These are phyloP conservation scores for Drosophila paranaensis DNA, from an alignment of 2,888 invertebrate genomes.

Conservation along the genomic window DNA sequence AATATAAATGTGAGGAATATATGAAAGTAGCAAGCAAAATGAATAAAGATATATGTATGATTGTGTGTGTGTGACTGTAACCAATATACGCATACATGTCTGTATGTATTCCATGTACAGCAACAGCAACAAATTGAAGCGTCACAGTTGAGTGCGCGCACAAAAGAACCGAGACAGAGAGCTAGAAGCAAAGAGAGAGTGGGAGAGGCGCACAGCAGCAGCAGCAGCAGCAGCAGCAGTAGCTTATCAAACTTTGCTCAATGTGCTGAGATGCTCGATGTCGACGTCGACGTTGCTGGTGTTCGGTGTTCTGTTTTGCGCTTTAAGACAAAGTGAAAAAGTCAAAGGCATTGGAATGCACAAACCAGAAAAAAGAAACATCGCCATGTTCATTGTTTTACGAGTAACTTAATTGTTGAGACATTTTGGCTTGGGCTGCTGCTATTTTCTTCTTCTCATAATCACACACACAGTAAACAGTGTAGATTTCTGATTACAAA, in stretches of 20 bases:
- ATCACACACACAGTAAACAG: constrained; percentile 3
- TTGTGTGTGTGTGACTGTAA: neutral
- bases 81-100: neutral
- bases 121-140: constrained; percentile 63
- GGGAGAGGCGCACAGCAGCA: constrained; percentile 17
- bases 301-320: neutral
- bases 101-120: constrained; percentile 24
- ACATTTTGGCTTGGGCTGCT: constrained; percentile 19
- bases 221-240: constrained; percentile 12
- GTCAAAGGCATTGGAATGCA: constrained; percentile 53
- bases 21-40: constrained; percentile 51
- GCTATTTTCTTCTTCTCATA: constrained; percentile 8
- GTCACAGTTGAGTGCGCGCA: constrained; percentile 69
- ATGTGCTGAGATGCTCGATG: constrained; percentile 11
- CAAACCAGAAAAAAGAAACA: constrained; percentile 24
- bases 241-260: constrained; percentile 55
- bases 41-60: constrained; percentile 33
- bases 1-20: constrained; percentile 67
- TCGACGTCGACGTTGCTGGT: neutral
- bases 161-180: constrained; percentile 21
- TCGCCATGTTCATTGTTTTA: constrained; percentile 26
- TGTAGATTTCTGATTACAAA: constrained; percentile 35
- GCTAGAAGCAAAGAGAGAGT: constrained; percentile 11
- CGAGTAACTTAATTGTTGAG: constrained; percentile 21
- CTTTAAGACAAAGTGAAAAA: constrained; percentile 46